Conservation (phyloP, 2,797 vertebrate genomes). For the Pyrocephalus nanus region DNA sequence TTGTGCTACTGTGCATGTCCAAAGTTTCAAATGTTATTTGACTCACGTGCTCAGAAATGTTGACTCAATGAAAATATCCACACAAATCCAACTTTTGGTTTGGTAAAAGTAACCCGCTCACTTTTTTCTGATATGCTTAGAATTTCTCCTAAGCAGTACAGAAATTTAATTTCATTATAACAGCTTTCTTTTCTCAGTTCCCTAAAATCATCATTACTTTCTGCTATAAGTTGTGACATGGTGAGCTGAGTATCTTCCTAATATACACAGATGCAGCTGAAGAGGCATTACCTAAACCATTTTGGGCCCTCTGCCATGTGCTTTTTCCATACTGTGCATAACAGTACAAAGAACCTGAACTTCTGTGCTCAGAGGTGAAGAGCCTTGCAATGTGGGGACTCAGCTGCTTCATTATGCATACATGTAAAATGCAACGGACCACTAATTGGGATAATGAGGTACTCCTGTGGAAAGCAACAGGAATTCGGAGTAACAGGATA, state of each 20-base stretch:
- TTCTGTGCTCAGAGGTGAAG: not conserved
- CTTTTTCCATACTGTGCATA: not conserved
- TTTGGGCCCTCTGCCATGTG: not conserved
- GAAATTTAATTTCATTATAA: not conserved
- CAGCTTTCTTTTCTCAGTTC: not conserved
- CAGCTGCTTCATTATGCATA: not conserved
- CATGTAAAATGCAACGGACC: not conserved
- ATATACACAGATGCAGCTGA: not conserved
- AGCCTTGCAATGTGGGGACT: not conserved
- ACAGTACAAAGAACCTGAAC: not conserved
- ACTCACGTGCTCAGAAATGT: not conserved
- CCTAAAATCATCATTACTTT: not conserved
- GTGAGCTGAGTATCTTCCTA: not conserved
- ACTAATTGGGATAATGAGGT: not conserved
- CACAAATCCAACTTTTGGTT: not conserved
- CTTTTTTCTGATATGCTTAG: not conserved
- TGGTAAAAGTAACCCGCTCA: not conserved
- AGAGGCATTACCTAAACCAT: not conserved
- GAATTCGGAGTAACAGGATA: not conserved
- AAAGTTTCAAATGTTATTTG: not conserved
- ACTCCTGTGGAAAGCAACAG: not conserved
- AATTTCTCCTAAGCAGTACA: not conserved
- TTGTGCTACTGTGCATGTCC: not conserved
- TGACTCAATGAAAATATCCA: not conserved
- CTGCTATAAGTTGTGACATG: not conserved